These are phyloP conservation scores for Pristionchus exspectatus DNA, from an alignment of 2,888 invertebrate species.

Conservation along the genomic window DNA sequence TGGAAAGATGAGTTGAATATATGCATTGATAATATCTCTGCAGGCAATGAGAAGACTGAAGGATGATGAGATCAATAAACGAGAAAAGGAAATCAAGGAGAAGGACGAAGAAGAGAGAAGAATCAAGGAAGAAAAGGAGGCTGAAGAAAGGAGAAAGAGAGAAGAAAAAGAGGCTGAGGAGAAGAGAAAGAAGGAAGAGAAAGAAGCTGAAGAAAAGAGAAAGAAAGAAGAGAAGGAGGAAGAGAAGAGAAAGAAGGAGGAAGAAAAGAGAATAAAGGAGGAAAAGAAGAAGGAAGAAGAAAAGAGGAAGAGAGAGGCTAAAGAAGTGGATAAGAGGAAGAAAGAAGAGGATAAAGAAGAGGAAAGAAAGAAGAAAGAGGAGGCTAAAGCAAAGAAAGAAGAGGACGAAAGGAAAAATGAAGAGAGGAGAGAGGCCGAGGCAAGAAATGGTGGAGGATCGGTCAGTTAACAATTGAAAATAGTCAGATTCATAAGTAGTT, in stretches of 20 bases:
- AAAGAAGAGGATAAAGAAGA: not conserved
- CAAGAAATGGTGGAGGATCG: not conserved
- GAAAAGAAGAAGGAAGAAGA: conserved; percentile 13
- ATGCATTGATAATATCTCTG: not conserved
- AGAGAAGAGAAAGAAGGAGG: not conserved
- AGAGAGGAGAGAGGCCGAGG: not conserved
- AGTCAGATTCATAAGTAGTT: not conserved
- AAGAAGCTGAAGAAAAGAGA: not conserved
- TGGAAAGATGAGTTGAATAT: not conserved
- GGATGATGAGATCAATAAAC: not conserved
- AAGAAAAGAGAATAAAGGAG: not conserved
- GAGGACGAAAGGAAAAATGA: not conserved
- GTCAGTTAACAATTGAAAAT: not conserved
- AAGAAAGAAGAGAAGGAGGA: not conserved
- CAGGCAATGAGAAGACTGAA: not conserved
- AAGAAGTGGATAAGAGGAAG: conserved; percentile 15
- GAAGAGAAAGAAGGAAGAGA: not conserved
- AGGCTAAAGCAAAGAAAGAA: not conserved
- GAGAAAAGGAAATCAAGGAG: not conserved
- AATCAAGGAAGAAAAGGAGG: not conserved
- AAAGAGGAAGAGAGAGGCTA: not conserved
- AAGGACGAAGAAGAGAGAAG: not conserved
- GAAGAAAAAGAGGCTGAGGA: not conserved
- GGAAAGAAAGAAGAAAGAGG: not conserved
- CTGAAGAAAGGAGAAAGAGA: not conserved